phyloP scores from a whole-genome alignment of 2,113 vertebrate genomes.

The Ahaetulla prasina region DNA sequence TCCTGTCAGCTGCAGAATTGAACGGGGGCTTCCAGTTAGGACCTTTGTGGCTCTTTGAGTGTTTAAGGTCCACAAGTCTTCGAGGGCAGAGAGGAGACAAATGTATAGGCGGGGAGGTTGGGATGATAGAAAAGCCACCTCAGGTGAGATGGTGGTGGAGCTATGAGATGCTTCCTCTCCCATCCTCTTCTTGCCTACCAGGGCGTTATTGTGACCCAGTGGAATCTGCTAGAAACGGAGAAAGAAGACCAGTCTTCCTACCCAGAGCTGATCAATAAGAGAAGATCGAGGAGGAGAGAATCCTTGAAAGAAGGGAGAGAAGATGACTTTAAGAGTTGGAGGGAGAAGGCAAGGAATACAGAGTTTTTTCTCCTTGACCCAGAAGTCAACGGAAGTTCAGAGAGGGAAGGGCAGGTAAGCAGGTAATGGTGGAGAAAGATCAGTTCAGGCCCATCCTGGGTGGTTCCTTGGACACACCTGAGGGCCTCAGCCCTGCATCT shows the following conservation, averaged over 20 bases:
- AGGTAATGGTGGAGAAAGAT: background rate
- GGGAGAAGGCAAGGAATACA: background rate
- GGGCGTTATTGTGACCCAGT: background rate
- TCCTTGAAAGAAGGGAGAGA: background rate
- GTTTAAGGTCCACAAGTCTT: too few species aligned
- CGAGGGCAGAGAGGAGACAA: too few species aligned
- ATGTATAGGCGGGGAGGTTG: background rate
- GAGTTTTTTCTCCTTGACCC: background rate
- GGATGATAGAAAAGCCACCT: background rate
- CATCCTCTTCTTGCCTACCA: background rate
- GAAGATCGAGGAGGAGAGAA: background rate
- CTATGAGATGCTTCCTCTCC: background rate
- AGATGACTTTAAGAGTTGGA: background rate
- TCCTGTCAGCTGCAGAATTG: too few species aligned
- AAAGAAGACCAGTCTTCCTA: background rate
- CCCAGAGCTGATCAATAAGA: background rate
- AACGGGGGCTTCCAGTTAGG: too few species aligned
- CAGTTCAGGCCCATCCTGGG: too few species aligned
- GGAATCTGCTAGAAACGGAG: background rate
- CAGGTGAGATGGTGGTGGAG: background rate
- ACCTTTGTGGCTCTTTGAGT: too few species aligned
- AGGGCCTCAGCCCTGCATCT: background rate
- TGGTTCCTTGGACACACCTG: background rate
- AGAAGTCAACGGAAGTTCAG: background rate
- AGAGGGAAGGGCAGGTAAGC: background rate